Conservation (phyloP, 1,140 invertebrate genomes). For the Drosophila novamexicana region DNA sequence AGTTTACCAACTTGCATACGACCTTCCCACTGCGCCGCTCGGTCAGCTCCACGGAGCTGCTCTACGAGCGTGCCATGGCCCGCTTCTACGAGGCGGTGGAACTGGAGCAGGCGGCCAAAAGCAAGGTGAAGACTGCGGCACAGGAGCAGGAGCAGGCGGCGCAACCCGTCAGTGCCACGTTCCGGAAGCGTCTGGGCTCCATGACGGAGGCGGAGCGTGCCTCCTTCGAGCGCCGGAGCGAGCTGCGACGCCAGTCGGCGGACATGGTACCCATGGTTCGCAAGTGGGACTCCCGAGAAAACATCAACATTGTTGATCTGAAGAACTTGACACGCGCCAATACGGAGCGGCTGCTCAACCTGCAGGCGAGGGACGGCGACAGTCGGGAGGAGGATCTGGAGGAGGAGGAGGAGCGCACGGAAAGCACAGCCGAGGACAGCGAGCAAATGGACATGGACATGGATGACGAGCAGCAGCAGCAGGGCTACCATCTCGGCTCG, state of each 20-base stretch:
- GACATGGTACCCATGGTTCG: constrained; percentile 60
- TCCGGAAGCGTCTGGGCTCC: constrained; percentile 77
- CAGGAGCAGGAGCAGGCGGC: constrained; percentile 45
- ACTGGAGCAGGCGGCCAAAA: constrained; percentile 88
- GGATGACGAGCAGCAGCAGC: constrained; percentile 43
- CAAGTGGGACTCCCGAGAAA: constrained; percentile 79
- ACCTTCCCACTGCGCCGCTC: constrained; percentile 86
- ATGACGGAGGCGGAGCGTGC: constrained; percentile 79
- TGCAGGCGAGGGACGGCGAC: constrained; percentile 14
- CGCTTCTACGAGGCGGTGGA: constrained; percentile 90
- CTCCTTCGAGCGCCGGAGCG: constrained; percentile 75
- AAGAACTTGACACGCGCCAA: constrained; percentile 45
- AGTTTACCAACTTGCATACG: constrained; percentile 84
- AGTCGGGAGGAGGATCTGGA: constrained; percentile 29
- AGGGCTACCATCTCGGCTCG: constrained; percentile 85
- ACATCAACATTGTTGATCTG: constrained; percentile 44
- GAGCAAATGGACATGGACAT: constrained; percentile 57
- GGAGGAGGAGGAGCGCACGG: constrained; percentile 62
- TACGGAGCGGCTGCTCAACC: constrained; percentile 22
- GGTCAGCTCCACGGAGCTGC: constrained; percentile 91
- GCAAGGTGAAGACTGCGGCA: constrained; percentile 82
- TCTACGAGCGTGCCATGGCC: constrained; percentile 92
- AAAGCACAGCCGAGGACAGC: constrained; percentile 70
- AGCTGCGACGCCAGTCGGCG: constrained; percentile 73
- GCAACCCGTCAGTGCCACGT: constrained; percentile 22